Conservation (phyloP, 2,113 vertebrate species). For the Brachyistius frenatus region DNA sequence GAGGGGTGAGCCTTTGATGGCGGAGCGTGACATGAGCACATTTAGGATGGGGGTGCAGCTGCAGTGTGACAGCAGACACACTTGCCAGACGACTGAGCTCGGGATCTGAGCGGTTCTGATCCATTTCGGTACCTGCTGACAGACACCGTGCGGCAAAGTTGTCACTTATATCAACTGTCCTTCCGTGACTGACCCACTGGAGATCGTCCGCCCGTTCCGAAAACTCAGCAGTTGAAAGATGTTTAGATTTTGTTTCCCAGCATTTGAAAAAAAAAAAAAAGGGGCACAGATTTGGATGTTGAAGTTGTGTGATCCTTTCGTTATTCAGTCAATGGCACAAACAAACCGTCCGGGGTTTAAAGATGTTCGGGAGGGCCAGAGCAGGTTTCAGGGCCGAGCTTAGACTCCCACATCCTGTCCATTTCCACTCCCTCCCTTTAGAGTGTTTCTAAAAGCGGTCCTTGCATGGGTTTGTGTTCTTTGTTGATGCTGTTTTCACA, state of each 20-base stretch:
- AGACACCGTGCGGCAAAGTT: constrained; percentile 10
- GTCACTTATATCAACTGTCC: constrained; percentile 22
- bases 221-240: constrained; percentile 5
- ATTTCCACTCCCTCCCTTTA: constrained; percentile 64
- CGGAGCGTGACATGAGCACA: constrained; percentile 79
- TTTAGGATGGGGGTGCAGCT: constrained; percentile 63
- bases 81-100: constrained; percentile 48
- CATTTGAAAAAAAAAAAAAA: neutral
- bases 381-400: constrained; percentile 58
- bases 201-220: constrained; percentile 24
- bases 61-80: constrained; percentile 65
- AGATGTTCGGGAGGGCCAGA: constrained; percentile 60
- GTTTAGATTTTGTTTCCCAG: neutral
- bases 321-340: constrained; percentile 45
- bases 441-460: constrained; percentile 76
- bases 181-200: constrained; percentile 16
- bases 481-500: constrained; percentile 80
- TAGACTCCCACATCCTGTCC: constrained; percentile 69
- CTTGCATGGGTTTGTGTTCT: constrained; percentile 74
- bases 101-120: constrained; percentile 48
- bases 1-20: constrained; percentile 80
- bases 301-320: constrained; percentile 34
- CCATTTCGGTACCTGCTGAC: constrained; percentile 27
- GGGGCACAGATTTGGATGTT: constrained; percentile 3
- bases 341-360: constrained; percentile 57